phyloP scores from a whole-genome alignment of 2,113 vertebrate species.

The Erythrolamprus reginae region DNA sequence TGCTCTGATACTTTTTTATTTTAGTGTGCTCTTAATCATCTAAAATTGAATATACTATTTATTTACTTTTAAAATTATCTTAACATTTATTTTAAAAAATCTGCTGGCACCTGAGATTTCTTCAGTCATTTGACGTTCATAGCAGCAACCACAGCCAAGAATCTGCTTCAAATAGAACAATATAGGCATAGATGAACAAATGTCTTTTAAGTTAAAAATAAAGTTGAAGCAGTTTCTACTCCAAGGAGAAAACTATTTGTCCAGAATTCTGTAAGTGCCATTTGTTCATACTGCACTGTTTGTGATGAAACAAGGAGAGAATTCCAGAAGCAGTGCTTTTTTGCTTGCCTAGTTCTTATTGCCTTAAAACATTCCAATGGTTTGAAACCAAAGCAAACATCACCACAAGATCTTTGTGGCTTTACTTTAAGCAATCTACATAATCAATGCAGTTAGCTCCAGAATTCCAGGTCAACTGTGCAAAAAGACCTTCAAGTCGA shows the following conservation, averaged over 20 bases:
- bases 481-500: not conserved
- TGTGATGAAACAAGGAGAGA: slow-evolving; percentile 20
- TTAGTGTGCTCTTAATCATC: not conserved
- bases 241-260: not conserved
- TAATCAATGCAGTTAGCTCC: not conserved
- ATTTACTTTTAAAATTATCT: not conserved
- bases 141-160: not conserved
- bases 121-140: not conserved
- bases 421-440: not conserved
- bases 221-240: not conserved
- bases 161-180: not conserved
- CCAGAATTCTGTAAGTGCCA: not conserved
- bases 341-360: not conserved
- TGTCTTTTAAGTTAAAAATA: not conserved
- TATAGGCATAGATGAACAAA: not conserved
- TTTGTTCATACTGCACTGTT: not conserved
- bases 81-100: not conserved
- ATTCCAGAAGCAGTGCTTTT: not conserved
- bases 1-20: not conserved
- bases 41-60: not conserved
- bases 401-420: too few species aligned
- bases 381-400: not conserved
- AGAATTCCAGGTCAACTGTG: not conserved
- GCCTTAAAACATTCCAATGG: not conserved
- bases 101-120: not conserved